Conservation (phyloP, 2,888 invertebrate genomes). For the Rhaphigaster nebulosa region DNA sequence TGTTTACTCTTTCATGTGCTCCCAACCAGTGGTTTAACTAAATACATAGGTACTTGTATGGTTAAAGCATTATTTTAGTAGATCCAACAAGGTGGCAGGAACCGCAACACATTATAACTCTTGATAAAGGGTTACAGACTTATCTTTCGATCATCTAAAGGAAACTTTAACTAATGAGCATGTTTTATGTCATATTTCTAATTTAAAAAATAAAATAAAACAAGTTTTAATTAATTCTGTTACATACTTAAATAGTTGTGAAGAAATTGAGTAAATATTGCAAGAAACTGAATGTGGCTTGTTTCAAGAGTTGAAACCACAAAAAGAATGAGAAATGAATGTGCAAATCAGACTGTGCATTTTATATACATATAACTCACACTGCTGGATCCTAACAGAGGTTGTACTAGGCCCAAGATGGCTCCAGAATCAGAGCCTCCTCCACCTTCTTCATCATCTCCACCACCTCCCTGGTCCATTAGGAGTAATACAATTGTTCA, state of each 20-base stretch:
- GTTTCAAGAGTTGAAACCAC: neutral
- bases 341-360: neutral
- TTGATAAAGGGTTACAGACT: too few relatives aligned
- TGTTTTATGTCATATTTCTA: too few relatives aligned
- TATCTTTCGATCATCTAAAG: too few relatives aligned
- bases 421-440: slow-evolving; percentile 64
- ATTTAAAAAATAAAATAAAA: too few relatives aligned
- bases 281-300: neutral
- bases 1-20: too few relatives aligned
- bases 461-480: slow-evolving; percentile 59
- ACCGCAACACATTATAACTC: too few relatives aligned
- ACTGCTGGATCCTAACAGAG: slow-evolving; percentile 65
- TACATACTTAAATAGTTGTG: neutral
- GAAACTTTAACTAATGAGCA: too few relatives aligned
- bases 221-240: neutral
- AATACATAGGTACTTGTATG: too few relatives aligned
- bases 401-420: slow-evolving; percentile 64
- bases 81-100: too few relatives aligned
- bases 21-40: too few relatives aligned
- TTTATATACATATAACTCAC: slow-evolving; percentile 57
- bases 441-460: slow-evolving; percentile 56
- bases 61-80: too few relatives aligned
- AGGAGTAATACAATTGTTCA: slow-evolving; percentile 15
- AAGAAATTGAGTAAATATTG: too few relatives aligned
- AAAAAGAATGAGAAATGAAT: neutral